Base-by-base conservation (phyloP, 2,888 invertebrate species). In the Biston betularia region DNA sequence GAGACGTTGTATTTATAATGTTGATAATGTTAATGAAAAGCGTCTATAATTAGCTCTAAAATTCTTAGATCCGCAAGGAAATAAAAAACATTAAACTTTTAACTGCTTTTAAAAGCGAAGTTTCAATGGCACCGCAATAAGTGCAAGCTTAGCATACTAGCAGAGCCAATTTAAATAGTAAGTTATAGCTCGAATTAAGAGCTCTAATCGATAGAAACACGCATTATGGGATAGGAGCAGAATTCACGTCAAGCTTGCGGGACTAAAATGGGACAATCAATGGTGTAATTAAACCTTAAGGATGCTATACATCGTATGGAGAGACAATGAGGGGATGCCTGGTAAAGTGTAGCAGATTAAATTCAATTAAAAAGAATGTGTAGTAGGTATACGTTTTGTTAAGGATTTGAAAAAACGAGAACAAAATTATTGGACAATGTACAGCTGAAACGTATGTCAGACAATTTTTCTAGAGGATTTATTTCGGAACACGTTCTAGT, bases 151-250 rank as follows among this genome's bases (percentile, higher is more conserved):
- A 42, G 49, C 87, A 80, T 83, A 80, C 80, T 79, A 75, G 76
- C 76, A 74, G 69, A 81, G 75, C 79, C 76, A 83, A 86, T 85
- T 85, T 86, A 84, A 88, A 88, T 86, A 77, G 88, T 83, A 82
- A 85, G 80, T 88, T 89, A 89, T 87, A 84, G 82, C 80, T 82
- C 78, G 82, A 84, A 88, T 86, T 87, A 87, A 80, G 70, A 75
- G 69, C 75, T 81, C 81, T 87, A 88, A 88, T 87, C 84, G 85
- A 82, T 81, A 80, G 83, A 79, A 76, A 80, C 83, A 85, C 82
- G 85, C 84, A 84, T 85, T 82, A 80, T 79, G 74, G 78, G 79
- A 80, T 80, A 75, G 75, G 78, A 79, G 85, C 79, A 81, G 82
- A 79, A 82, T 81, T 81, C 78, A 78, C 80, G 81, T 82, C 84